Evolutionary conservation across 2,888 invertebrate genomes (phyloP).

Genomic region (Epiblema foenella): DNA sequence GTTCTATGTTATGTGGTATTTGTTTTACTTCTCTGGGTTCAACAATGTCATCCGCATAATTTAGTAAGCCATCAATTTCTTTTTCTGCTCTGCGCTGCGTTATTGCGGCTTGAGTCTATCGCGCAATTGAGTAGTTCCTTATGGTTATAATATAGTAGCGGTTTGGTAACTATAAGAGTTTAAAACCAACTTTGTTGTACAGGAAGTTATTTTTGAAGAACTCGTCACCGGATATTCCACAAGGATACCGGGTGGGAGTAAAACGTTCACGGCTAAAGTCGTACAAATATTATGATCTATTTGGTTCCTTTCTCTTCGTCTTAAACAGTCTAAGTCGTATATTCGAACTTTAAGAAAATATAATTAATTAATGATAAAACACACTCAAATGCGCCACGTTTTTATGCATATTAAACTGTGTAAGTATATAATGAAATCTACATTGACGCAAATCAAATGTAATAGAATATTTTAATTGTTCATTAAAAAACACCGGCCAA

Average conservation of each 20-base stretch:
- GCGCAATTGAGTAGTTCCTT: background rate
- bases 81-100: background rate
- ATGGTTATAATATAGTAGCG: background rate
- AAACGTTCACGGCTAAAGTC: conserved; percentile 30
- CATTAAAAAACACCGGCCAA: too few species aligned
- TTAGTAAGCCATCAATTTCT: too few species aligned
- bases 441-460: conserved; percentile 25
- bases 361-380: background rate
- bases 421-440: background rate
- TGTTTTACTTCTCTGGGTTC: background rate
- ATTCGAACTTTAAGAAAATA: background rate
- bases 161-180: background rate
- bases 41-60: too few species aligned
- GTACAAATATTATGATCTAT: conserved; percentile 13
- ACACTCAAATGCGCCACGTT: background rate
- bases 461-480: conserved; percentile 7
- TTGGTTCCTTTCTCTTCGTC: conserved; percentile 38
- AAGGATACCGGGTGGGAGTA: conserved; percentile 25
- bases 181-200: background rate
- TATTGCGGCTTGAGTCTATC: background rate
- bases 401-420: conserved; percentile 1
- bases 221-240: conserved; percentile 3
- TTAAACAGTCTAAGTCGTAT: background rate
- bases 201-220: background rate
- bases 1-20: too few species aligned